Evolutionary conservation across 2,113 vertebrate genomes (phyloP).

Genomic region (Caretta caretta): DNA sequence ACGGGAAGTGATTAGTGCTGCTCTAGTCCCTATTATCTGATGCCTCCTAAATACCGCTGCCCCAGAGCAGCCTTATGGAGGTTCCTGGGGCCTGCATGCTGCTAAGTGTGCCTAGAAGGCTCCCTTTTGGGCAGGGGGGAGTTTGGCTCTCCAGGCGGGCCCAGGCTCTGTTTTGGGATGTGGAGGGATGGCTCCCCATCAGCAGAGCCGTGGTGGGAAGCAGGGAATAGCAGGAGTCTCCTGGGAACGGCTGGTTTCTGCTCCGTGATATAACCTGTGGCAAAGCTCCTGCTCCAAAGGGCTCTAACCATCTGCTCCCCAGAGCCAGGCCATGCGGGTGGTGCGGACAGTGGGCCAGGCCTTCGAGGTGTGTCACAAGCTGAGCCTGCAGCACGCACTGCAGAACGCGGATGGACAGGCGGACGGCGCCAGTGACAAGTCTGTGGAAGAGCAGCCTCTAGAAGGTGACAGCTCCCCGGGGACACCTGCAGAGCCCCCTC

Average conservation of each 20-base stretch:
- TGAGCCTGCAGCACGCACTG: slow-evolving; percentile 87
- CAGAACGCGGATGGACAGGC: slow-evolving; percentile 82
- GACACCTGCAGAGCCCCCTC: accelerated
- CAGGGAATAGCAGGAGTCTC: not conserved
- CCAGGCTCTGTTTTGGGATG: accelerated
- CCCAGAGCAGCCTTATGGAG: not conserved
- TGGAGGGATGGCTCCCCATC: accelerated
- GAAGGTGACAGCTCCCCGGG: slow-evolving; percentile 70
- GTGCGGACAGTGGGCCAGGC: slow-evolving; percentile 88
- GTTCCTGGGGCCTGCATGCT: not conserved
- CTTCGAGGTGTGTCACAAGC: slow-evolving; percentile 90
- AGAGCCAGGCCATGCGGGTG: slow-evolving; percentile 89
- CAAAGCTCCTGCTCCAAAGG: accelerated
- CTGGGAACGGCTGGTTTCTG: not conserved
- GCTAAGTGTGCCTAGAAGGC: not conserved
- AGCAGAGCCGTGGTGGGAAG: accelerated
- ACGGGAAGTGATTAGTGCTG: not conserved
- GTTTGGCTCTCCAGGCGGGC: not conserved
- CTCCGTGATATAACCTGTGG: not conserved
- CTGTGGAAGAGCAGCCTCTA: slow-evolving; percentile 74
- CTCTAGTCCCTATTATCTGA: not conserved
- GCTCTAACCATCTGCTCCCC: slow-evolving; percentile 10
- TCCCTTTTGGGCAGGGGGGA: not conserved
- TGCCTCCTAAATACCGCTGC: not conserved
- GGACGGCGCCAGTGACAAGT: slow-evolving; percentile 81